Conservation (phyloP, 1,140 invertebrate species). For the Goniozus legneri region DNA sequence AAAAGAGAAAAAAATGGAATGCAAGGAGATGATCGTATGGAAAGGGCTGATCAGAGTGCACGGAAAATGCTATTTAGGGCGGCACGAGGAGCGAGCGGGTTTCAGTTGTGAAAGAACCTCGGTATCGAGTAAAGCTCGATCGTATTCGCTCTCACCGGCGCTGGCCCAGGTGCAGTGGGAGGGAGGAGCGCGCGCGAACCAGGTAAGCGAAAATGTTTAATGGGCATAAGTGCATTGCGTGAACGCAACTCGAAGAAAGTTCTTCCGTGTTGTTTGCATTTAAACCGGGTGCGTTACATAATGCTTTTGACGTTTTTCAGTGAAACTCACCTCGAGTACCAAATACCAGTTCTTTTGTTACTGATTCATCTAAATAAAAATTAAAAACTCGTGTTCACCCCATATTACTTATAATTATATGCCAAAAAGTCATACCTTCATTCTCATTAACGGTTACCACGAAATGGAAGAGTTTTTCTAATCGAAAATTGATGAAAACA, state of each 20-base stretch:
- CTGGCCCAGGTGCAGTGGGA: neutral
- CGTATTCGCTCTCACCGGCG: neutral
- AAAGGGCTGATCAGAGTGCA: no score
- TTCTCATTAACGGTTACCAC: neutral
- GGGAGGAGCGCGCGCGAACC: neutral
- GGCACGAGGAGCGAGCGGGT: neutral
- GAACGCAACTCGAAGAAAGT: neutral
- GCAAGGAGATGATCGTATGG: no score
- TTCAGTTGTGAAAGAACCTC: neutral
- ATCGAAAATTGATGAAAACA: no score
- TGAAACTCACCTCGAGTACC: neutral
- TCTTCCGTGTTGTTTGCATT: neutral
- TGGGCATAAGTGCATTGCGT: neutral
- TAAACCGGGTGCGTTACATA: neutral
- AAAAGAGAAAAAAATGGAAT: no score
- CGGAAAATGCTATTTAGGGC: neutral
- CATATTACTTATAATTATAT: neutral
- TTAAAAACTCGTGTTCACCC: no score
- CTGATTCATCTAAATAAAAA: no score
- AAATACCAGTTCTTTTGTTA: no score
- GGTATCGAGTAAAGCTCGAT: no score
- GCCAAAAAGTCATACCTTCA: neutral
- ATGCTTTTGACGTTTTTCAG: neutral
- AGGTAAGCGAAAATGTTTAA: neutral
- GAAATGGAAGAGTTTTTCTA: neutral